Evolutionary conservation across 2,888 invertebrate species (phyloP), one percentile per base, ranked within the genome.

Genomic region (Danaus chrysippus): DNA sequence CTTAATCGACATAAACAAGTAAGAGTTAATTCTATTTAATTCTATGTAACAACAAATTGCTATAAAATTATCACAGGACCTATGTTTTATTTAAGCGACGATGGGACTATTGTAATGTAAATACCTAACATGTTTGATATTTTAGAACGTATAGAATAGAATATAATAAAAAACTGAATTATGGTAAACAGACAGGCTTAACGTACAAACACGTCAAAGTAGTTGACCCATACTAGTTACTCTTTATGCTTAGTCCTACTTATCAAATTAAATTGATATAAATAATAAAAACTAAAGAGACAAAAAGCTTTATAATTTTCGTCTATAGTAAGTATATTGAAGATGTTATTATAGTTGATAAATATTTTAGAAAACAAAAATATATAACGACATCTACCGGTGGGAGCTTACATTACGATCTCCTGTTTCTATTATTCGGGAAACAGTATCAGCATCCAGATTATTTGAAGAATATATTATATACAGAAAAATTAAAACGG

Each of bases 1-100:
- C 6, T 83, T 94, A 79, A 82, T 87, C 0, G 84, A 82, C 54
- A 93, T 94, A 42, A 80, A 93, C 71, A 91, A 91, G 93, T 93
- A 70, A 46, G 46, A 46, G 46, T 46, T 1, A 46, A 46, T n/a
- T 13, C 1, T 13, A n/a, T n/a, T 13, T 11, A 9, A 46, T 46
- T 46, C 5, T 13, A n/a, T 46, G n/a, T 46, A 9, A 46, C n/a
- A 13, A n/a, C 9, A 3, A 13, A 13, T 13, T 46, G 12, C 15
- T 34, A 34, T 34, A 3, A 3, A 34, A 3, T 34, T 34, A 34
- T 34, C 6, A 34, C 23, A 34, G 23, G 23, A 34, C 6, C 23
- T 34, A 34, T 34, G 6, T 34, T 34, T 34, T 8, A 34, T 8
- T 6, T 34, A 23, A 23, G 1, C n/a, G n/a, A n/a, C n/a, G n/a